These are phyloP conservation scores for Heterodera schachtii DNA, from an alignment of 1,140 invertebrate species.

Conservation along the genomic window DNA sequence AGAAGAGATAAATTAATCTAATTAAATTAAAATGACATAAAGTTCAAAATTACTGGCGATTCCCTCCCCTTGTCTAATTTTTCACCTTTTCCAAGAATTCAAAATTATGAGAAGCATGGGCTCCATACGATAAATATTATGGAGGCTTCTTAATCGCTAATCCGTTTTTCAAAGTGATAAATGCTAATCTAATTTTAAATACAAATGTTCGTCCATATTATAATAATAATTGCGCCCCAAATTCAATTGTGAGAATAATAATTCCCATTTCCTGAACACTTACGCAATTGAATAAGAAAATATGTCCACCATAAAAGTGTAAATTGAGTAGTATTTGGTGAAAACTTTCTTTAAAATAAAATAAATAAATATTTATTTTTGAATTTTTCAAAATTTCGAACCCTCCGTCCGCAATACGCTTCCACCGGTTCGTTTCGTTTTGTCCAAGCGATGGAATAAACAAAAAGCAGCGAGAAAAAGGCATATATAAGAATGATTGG, in stretches of 20 bases:
- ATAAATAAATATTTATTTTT: background rate
- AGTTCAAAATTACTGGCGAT: no score
- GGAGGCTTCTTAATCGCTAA: no score
- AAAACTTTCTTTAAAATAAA: slow-evolving; percentile 26
- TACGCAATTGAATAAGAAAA: slow-evolving; percentile 33
- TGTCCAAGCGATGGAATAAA: slow-evolving; percentile 33
- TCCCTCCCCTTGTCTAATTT: no score
- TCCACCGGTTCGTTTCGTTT: slow-evolving; percentile 29
- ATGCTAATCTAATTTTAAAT: no score
- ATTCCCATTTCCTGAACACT: background rate
- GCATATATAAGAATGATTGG: slow-evolving; percentile 34
- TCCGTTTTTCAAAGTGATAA: no score
- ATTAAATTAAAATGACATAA: background rate
- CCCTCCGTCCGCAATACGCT: slow-evolving; percentile 44
- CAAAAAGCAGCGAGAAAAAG: slow-evolving; percentile 13
- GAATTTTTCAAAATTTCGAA: background rate
- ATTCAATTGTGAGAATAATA: no score
- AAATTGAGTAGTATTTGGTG: slow-evolving; percentile 37
- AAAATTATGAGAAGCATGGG: no score
- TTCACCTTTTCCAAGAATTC: no score
- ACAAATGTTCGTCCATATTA: no score
- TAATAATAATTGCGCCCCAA: no score
- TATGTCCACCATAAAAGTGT: slow-evolving; percentile 37
- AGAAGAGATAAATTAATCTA: background rate
- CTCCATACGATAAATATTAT: no score